Conservation (phyloP, 1,140 invertebrate genomes). For the Agrilus planipennis region DNA sequence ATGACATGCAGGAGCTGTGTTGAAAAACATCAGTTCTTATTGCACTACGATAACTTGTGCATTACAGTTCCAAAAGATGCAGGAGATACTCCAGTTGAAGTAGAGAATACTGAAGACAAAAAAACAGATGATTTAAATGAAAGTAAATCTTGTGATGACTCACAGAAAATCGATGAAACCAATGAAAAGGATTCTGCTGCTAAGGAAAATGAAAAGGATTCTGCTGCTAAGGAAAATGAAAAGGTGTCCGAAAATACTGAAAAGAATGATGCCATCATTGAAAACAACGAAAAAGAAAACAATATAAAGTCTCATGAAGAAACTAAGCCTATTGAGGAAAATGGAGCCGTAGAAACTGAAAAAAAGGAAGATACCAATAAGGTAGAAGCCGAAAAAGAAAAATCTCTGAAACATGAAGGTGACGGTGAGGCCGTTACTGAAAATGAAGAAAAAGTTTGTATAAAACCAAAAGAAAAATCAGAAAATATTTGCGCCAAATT, state of each 20-base stretch:
- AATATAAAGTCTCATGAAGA: background rate
- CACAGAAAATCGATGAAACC: background rate
- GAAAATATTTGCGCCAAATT: conserved; percentile 41
- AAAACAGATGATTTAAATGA: background rate
- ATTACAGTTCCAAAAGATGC: conserved; percentile 16
- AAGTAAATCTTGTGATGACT: background rate
- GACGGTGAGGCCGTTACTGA: no score
- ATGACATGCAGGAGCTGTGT: conserved; percentile 70
- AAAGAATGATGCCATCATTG: background rate
- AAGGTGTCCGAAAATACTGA: background rate
- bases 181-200: no score
- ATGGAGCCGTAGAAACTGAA: conserved; percentile 2
- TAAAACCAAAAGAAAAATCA: conserved; percentile 23
- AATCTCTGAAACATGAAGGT: background rate
- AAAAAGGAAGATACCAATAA: conserved; percentile 3
- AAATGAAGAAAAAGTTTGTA: conserved; percentile 14
- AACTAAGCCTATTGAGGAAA: conserved; percentile 1
- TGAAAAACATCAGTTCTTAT: conserved; percentile 60
- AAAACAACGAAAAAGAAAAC: conserved; percentile 1
- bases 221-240: background rate
- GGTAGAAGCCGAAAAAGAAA: conserved; percentile 3
- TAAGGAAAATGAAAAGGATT: background rate
- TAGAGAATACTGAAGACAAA: conserved; percentile 8
- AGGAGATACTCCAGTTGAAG: conserved; percentile 13
- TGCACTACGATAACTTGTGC: conserved; percentile 49